Base-by-base conservation (phyloP, 2,888 invertebrate genomes). In the Anthoptus insignis region DNA sequence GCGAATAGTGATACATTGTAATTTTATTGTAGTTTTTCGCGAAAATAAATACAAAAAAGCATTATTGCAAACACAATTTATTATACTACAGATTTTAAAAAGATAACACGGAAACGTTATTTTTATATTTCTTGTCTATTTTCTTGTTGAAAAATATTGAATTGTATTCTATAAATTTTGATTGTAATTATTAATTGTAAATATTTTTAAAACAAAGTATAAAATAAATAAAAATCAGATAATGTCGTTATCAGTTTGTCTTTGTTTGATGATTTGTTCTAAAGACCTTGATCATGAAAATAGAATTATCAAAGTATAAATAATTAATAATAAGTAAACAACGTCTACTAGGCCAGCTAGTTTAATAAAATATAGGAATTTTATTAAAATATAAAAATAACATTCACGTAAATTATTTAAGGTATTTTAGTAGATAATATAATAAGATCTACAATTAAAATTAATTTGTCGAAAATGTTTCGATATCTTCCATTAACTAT, bases 401-500 rank as follows among this genome's bases (percentile, higher is more conserved):
- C 19, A 29, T 59, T 21, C 52, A 39, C 24, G n/a, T 11, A 5
- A 21, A 32, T 29, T 42, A 39, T n/a, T n/a, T 11, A 42, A 27
- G n/a, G 22, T 57, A 42, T 7, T 16, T 19, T 49, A 64, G 9
- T 58, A n/a, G 42, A 19, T 59, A 45, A 9, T 22, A 57, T 49
- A 54, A 6, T 63, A n/a, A n/a, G n/a, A n/a, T 68, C 59, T 70
- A 67, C 57, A 64, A 16, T 63, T 67, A 65, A 69, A 68, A 70
- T 68, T 67, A 68, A 53, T 60, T 72, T 54, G 72, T 73, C 78
- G 79, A 78, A 74, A 73, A 66, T 70, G 71, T 70, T 78, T 80
- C 78, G 76, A 76, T 45, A 59, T 53, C 45, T 74, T 70, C 6
- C 76, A 73, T 82, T 88, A 91, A 85, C 69, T 88, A 90, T 91